Conservation (phyloP, 1,140 invertebrate genomes). For the Pogonomyrmex barbatus region DNA sequence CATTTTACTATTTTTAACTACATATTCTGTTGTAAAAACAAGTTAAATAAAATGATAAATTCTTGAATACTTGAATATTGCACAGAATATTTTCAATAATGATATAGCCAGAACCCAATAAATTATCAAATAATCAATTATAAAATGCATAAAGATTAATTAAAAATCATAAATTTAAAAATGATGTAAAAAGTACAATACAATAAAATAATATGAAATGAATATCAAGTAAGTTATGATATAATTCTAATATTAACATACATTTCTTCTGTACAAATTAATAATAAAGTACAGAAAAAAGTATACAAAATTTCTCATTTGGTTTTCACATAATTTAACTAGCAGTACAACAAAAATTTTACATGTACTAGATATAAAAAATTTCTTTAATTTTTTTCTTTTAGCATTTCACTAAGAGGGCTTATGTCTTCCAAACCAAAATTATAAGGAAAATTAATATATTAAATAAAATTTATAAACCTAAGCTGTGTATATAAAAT, state of each 20-base stretch:
- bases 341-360: not conserved
- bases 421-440: not conserved
- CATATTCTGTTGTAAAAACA: slow-evolving; percentile 5
- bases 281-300: slow-evolving; percentile 2
- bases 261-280: slow-evolving; percentile 2
- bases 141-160: slow-evolving; percentile 15
- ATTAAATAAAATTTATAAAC: slow-evolving; percentile 67
- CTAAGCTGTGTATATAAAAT: slow-evolving; percentile 66
- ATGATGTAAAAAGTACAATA: not conserved
- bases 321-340: not conserved
- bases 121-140: not conserved
- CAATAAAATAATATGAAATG: slow-evolving; percentile 7
- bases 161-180: slow-evolving; percentile 6
- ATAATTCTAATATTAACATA: slow-evolving; percentile 22
- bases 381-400: not conserved
- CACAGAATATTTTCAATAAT: slow-evolving; percentile 4
- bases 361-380: not conserved
- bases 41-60: slow-evolving; percentile 9
- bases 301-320: not conserved
- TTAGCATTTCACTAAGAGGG: not conserved
- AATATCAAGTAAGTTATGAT: not conserved
- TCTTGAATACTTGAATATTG: slow-evolving; percentile 19
- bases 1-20: not conserved
- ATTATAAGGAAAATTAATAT: not conserved
- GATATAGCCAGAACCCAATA: not conserved